Evolutionary conservation across 2,113 vertebrate genomes (phyloP).

Genomic region (Calyptommatus sinebrachiatus): DNA sequence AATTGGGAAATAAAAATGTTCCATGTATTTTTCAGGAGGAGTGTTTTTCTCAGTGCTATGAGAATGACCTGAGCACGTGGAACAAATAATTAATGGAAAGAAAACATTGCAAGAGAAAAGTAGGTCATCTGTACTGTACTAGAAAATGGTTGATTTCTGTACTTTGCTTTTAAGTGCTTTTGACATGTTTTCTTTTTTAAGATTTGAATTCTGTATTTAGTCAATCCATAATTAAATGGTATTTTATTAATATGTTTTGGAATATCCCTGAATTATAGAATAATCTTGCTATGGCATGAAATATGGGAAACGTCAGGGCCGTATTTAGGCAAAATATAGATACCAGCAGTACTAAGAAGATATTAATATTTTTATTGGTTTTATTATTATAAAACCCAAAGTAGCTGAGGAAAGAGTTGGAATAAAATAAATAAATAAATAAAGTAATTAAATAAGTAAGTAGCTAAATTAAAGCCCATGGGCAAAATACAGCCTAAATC

Average conservation of each 20-base stretch:
- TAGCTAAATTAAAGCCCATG: too few species aligned
- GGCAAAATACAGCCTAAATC: too few species aligned
- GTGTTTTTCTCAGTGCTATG: neutral
- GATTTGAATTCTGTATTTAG: neutral
- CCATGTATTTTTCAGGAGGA: neutral
- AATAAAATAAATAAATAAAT: too few species aligned
- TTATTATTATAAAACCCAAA: too few species aligned
- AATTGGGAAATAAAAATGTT: neutral
- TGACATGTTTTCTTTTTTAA: neutral
- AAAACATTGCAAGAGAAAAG: neutral
- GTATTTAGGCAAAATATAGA: too few species aligned
- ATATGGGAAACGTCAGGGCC: neutral
- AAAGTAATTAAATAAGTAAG: too few species aligned
- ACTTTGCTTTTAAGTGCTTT: too few species aligned
- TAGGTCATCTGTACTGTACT: neutral
- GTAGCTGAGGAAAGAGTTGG: too few species aligned
- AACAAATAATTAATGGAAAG: neutral
- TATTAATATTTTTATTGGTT: too few species aligned
- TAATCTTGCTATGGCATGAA: neutral
- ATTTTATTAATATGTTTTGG: neutral
- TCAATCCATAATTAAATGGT: neutral
- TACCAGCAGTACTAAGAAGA: too few species aligned
- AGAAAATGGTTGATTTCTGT: neutral
- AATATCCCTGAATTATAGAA: neutral
- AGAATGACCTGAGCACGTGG: neutral